Percentiles rank a stretch among this genome's conserved stretches.
Conservation (phyloP, 2,888 invertebrate genomes). For the Rhagonycha lutea region DNA sequence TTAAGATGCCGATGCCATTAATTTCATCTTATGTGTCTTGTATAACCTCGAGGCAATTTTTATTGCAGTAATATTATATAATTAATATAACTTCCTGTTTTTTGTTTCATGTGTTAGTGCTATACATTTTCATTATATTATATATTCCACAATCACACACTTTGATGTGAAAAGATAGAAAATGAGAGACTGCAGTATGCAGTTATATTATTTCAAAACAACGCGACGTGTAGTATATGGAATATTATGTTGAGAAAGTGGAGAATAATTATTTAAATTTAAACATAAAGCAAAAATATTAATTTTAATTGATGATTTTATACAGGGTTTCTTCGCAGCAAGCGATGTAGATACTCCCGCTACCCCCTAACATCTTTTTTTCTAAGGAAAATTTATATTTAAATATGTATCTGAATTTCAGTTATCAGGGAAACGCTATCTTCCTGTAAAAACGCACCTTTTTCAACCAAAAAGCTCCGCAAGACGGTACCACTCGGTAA, state of each 20-base stretch:
- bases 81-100: slow-evolving; percentile 6
- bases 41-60: neutral
- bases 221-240: neutral
- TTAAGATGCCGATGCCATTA: neutral
- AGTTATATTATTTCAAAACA: slow-evolving; percentile 3
- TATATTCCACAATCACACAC: neutral
- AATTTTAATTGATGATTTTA: too few species aligned
- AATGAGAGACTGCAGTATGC: slow-evolving; percentile 9
- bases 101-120: neutral
- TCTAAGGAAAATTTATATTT: too few species aligned
- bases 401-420: too few species aligned
- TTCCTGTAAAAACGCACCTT: too few species aligned
- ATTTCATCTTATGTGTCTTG: too few species aligned
- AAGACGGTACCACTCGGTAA: too few species aligned
- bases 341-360: too few species aligned
- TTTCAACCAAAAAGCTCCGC: too few species aligned
- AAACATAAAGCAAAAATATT: too few species aligned
- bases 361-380: too few species aligned
- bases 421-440: too few species aligned
- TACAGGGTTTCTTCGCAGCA: too few species aligned
- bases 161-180: slow-evolving; percentile 7
- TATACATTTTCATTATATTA: neutral
- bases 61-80: neutral
- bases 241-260: neutral
- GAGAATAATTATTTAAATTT: neutral